Percentiles rank a stretch among this genome's conserved stretches.
These are phyloP conservation scores for Chamaedrilus cognettii DNA, from an alignment of 2,888 invertebrate species.

Conservation along the genomic window DNA sequence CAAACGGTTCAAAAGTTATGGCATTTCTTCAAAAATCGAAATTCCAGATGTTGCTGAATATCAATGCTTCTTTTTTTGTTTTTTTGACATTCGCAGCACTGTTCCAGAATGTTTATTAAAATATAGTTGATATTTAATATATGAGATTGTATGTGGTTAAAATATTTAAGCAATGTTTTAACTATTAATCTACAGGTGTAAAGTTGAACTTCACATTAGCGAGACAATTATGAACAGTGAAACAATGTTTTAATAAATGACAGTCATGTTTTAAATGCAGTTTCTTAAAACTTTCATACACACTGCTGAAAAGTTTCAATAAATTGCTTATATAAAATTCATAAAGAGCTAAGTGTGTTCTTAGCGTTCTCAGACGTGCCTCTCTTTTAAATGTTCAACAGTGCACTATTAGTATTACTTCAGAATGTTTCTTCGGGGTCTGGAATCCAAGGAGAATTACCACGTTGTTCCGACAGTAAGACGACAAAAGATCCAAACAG, in stretches of 20 bases:
- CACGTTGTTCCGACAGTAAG: neutral
- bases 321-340: neutral
- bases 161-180: neutral
- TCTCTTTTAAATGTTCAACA: neutral
- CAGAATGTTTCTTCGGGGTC: neutral
- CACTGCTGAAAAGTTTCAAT: neutral
- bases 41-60: no score
- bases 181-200: neutral
- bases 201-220: neutral
- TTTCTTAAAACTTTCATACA: conserved; percentile 1
- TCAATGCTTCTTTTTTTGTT: no score
- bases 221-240: conserved; percentile 1
- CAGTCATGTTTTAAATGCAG: neutral
- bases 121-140: neutral
- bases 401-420: conserved; percentile 1
- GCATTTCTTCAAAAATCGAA: no score
- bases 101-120: no score
- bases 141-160: conserved; percentile 1
- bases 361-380: neutral
- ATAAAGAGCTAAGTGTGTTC: neutral
- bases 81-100: no score
- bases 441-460: neutral
- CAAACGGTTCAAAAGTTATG: no score
- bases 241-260: neutral
- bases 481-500: no score